Percentiles rank a stretch among this genome's conserved stretches.
Evolutionary conservation across 1,140 invertebrate genomes (phyloP).

Genomic region (Tetramorium simillimum): DNA sequence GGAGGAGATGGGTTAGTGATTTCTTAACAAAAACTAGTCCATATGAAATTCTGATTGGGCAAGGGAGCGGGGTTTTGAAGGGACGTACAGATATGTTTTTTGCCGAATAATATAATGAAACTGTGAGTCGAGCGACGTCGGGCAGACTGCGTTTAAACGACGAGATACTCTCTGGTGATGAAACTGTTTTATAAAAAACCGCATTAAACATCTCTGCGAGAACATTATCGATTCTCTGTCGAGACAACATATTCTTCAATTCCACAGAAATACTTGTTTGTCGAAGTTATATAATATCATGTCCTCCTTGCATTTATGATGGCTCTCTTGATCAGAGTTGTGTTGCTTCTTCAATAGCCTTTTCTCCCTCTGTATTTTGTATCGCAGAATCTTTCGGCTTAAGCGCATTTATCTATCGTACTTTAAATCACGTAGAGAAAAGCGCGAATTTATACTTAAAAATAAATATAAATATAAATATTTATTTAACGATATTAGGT

Average conservation of each 20-base stretch:
- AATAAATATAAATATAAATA: neutral
- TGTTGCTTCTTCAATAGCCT: constrained; percentile 18
- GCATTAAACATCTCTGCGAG: neutral
- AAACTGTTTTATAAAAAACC: neutral
- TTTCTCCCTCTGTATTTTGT: constrained; percentile 26
- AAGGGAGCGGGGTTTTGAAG: constrained; percentile 81
- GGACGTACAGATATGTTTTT: constrained; percentile 54
- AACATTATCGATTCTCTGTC: constrained; percentile 2
- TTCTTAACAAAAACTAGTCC: neutral
- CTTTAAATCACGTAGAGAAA: neutral
- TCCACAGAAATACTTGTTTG: constrained; percentile 6
- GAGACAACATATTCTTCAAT: constrained; percentile 12
- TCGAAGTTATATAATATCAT: constrained; percentile 2
- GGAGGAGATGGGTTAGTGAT: neutral
- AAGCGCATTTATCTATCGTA: neutral
- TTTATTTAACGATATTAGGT: neutral
- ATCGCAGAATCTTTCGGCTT: neutral
- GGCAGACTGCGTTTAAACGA: constrained; percentile 76
- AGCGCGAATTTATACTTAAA: neutral
- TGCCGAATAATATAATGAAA: constrained; percentile 67
- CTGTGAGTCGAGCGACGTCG: constrained; percentile 75
- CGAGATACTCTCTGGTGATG: constrained; percentile 62
- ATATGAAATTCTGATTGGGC: neutral
- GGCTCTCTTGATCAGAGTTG: constrained; percentile 23
- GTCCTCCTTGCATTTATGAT: neutral